These are phyloP conservation scores for Drosophila peninsularis DNA, from an alignment of 2,888 invertebrate genomes.

Conservation along the genomic window DNA sequence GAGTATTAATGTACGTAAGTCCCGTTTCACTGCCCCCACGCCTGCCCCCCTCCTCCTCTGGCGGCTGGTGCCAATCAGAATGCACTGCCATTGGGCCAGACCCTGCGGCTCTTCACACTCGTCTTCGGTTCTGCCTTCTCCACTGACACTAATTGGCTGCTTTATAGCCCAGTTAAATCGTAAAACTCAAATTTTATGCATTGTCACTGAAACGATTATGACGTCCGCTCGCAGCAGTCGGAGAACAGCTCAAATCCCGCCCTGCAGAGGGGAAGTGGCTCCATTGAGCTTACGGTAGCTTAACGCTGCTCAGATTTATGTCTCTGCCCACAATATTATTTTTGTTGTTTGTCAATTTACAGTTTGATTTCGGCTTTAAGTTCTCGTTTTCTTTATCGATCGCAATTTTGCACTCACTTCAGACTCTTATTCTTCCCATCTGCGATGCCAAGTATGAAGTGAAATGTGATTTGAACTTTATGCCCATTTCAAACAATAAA, in stretches of 20 bases:
- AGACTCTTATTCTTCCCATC: constrained; percentile 3
- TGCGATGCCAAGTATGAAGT: not conserved
- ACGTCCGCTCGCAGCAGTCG: constrained; percentile 66
- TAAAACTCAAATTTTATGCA: constrained; percentile 82
- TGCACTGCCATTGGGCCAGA: constrained; percentile 35
- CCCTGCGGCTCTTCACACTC: constrained; percentile 4
- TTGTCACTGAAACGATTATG: constrained; percentile 80
- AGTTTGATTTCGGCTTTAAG: constrained; percentile 73
- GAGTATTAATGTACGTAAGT: constrained; percentile 1
- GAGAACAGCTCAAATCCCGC: constrained; percentile 33
- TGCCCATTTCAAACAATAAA: not conserved
- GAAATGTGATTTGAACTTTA: not conserved
- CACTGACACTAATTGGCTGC: constrained; percentile 82
- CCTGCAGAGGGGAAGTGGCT: constrained; percentile 29
- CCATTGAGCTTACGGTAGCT: constrained; percentile 52
- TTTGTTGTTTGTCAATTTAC: constrained; percentile 54
- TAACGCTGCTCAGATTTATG: constrained; percentile 68
- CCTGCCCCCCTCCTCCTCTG: not conserved
- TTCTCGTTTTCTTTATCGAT: constrained; percentile 47
- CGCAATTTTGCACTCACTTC: constrained; percentile 60
- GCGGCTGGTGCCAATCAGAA: constrained; percentile 6
- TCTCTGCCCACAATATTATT: constrained; percentile 59
- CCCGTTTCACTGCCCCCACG: not conserved
- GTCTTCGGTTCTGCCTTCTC: constrained; percentile 38
- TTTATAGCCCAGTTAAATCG: constrained; percentile 79